Evolutionary conservation across 2,888 invertebrate species (phyloP).

Genomic region (Lepeophtheirus nordmannii): DNA sequence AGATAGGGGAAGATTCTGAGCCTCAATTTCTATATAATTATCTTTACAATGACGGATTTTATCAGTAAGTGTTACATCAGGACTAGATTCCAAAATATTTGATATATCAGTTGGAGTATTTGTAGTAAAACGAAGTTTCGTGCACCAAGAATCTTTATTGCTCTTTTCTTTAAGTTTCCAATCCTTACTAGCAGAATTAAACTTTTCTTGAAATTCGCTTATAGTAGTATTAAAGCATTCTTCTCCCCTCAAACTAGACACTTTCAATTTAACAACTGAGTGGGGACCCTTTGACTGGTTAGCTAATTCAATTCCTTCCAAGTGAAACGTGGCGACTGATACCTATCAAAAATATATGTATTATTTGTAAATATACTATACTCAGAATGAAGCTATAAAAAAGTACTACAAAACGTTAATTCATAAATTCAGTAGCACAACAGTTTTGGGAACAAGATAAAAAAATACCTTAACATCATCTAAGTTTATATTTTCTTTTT

Average conservation of each 20-base stretch:
- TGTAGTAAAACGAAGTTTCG: neutral
- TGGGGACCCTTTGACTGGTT: constrained; percentile 52
- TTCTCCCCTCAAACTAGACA: constrained; percentile 54
- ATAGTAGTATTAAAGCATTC: constrained; percentile 77
- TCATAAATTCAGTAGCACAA: neutral
- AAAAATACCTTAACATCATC: neutral
- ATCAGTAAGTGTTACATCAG: constrained; percentile 27
- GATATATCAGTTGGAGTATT: constrained; percentile 4
- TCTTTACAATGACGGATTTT: constrained; percentile 31
- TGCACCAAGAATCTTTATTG: constrained; percentile 4
- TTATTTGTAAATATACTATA: constrained; percentile 24
- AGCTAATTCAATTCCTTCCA: constrained; percentile 55
- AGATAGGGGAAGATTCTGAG: constrained; percentile 32
- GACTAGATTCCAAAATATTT: constrained; percentile 18
- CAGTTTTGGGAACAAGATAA: neutral
- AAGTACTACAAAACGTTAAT: constrained; percentile 15
- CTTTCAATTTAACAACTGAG: constrained; percentile 51
- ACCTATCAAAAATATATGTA: constrained; percentile 34
- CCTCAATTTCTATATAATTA: constrained; percentile 29
- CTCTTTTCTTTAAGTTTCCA: neutral
- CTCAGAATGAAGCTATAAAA: constrained; percentile 13
- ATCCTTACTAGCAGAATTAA: constrained; percentile 31
- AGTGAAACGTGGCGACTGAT: constrained; percentile 47
- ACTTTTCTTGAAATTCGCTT: constrained; percentile 80
- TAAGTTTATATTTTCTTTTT: neutral